phyloP scores from a whole-genome alignment of 1,140 invertebrate species.

The Drosophila azteca region DNA sequence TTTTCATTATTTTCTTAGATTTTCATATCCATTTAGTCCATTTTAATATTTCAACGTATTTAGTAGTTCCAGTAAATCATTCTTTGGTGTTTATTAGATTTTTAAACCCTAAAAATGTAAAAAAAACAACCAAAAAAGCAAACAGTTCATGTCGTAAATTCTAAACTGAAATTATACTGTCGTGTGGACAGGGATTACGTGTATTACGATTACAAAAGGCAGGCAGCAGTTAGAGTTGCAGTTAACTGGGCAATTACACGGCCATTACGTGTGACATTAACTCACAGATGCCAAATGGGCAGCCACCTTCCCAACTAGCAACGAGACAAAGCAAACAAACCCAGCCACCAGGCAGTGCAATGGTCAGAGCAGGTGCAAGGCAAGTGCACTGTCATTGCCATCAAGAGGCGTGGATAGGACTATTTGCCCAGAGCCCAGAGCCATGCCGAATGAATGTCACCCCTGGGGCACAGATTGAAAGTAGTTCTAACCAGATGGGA shows the following conservation, averaged over 20 bases:
- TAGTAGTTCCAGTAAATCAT: not conserved
- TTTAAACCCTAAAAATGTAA: conserved; percentile 1
- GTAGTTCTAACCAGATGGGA: conserved; percentile 8
- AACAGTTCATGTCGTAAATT: conserved; percentile 22
- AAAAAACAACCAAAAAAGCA: not conserved
- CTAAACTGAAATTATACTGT: conserved; percentile 60
- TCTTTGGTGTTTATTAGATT: conserved; percentile 32
- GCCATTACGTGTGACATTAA: conserved; percentile 60
- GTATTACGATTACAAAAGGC: conserved; percentile 52
- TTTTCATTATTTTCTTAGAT: not conserved
- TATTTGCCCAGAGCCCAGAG: conserved; percentile 41
- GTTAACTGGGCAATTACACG: conserved; percentile 49
- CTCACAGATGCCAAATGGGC: not conserved
- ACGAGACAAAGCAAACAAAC: conserved; percentile 28
- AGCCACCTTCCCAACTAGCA: conserved; percentile 32
- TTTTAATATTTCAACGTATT: too few relatives aligned
- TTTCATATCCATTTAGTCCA: not conserved
- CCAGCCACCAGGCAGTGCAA: not conserved
- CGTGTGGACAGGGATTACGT: conserved; percentile 37
- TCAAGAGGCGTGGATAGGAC: conserved; percentile 14
- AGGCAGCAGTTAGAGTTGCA: conserved; percentile 31
- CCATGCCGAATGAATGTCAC: conserved; percentile 44
- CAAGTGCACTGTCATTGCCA: conserved; percentile 1
- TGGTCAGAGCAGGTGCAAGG: conserved; percentile 6
- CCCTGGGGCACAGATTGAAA: conserved; percentile 19